phyloP scores from a whole-genome alignment of 2,888 invertebrate species.

The Theretra japonica region DNA sequence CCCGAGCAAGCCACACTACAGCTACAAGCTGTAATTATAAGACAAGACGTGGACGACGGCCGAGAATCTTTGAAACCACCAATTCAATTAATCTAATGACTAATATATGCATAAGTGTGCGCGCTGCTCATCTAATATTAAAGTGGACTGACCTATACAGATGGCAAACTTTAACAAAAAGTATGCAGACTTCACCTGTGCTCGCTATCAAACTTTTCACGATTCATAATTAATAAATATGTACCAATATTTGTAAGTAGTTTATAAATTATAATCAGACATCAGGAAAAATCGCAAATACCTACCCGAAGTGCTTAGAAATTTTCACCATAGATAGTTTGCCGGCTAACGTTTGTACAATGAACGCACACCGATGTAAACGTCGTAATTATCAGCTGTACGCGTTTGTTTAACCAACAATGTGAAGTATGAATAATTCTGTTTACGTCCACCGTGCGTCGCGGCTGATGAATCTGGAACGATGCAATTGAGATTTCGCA shows the following conservation, averaged over 20 bases:
- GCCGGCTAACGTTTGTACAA: not conserved
- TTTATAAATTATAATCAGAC: not conserved
- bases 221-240: too few species aligned
- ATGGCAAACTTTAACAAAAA: not conserved
- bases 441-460: slow-evolving; percentile 51
- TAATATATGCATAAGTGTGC: not conserved
- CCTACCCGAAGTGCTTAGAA: not conserved
- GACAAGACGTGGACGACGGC: not conserved
- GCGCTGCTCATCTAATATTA: not conserved
- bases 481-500: slow-evolving; percentile 49
- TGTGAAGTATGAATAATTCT: slow-evolving; percentile 48
- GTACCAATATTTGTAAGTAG: too few species aligned
- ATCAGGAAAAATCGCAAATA: not conserved
- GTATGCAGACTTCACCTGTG: not conserved
- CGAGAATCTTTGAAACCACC: not conserved
- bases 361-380: slow-evolving; percentile 16
- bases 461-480: slow-evolving; percentile 50
- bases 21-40: too few species aligned
- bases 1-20: not conserved
- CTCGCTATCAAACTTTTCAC: not conserved
- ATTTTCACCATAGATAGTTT: not conserved
- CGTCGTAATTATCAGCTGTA: slow-evolving; percentile 27
- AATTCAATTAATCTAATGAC: not conserved
- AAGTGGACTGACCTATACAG: not conserved
- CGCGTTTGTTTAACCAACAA: slow-evolving; percentile 44